Percentiles rank a stretch among this genome's conserved stretches.
These are phyloP conservation scores for Philhelius pedissequus DNA, from an alignment of 2,888 invertebrate genomes.

Conservation along the genomic window DNA sequence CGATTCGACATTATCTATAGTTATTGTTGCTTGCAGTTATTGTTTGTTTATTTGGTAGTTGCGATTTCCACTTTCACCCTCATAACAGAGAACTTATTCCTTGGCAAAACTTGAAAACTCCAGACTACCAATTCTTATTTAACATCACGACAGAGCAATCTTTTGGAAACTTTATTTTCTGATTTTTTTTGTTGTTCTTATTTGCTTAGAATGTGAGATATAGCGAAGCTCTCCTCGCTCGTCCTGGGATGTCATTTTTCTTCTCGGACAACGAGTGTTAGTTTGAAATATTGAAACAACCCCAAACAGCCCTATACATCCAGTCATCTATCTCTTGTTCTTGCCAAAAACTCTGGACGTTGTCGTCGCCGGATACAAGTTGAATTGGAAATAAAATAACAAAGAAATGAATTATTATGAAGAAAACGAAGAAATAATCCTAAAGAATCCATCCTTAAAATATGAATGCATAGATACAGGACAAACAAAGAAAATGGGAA, in stretches of 20 bases:
- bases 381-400: slow-evolving; percentile 38
- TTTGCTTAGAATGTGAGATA: neutral
- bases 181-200: neutral
- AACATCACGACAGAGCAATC: slow-evolving; percentile 41
- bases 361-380: slow-evolving; percentile 31
- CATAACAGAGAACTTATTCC: slow-evolving; percentile 12
- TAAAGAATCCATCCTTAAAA: slow-evolving; percentile 40
- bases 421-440: slow-evolving; percentile 56
- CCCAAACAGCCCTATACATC: neutral
- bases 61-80: neutral
- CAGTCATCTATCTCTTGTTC: neutral
- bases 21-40: neutral
- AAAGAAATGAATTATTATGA: slow-evolving; percentile 58
- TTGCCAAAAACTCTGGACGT: neutral
- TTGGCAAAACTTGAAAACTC: slow-evolving; percentile 43
- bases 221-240: neutral
- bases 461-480: neutral
- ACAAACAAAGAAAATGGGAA: neutral
- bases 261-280: neutral
- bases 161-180: slow-evolving; percentile 11
- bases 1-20: neutral
- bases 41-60: neutral
- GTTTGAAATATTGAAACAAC: neutral
- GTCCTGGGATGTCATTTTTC: slow-evolving; percentile 30
- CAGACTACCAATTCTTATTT: slow-evolving; percentile 50